phyloP scores from a whole-genome alignment of 64 coral and sea anemone species.

The Porites lutea region DNA sequence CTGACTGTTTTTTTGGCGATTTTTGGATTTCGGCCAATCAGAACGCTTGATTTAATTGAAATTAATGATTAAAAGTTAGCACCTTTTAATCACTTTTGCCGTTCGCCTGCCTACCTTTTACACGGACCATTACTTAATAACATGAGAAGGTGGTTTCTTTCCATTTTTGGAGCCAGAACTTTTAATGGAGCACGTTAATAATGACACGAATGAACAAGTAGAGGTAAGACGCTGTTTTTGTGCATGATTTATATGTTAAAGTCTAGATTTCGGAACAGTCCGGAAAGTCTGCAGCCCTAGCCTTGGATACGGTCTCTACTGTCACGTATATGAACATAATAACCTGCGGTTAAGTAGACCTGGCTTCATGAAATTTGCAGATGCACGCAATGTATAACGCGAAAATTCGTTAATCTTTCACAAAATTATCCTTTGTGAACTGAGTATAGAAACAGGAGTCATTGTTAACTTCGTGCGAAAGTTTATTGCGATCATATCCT shows the following conservation, averaged over 20 bases:
- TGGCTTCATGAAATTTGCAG: neutral
- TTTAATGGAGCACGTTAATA: constrained; percentile 53
- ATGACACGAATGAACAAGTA: constrained; percentile 36
- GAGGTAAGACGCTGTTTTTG: neutral
- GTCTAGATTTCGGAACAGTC: too few relatives aligned
- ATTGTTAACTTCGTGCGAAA: neutral
- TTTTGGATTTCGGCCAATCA: too few relatives aligned
- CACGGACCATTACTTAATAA: too few relatives aligned
- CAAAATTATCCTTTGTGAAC: neutral
- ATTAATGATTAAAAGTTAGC: too few relatives aligned
- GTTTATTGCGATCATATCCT: neutral
- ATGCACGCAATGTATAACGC: neutral
- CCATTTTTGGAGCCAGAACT: neutral
- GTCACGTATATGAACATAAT: neutral
- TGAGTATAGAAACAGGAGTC: neutral
- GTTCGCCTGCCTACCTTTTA: too few relatives aligned
- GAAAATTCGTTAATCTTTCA: neutral
- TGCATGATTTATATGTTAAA: neutral
- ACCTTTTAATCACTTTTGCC: too few relatives aligned
- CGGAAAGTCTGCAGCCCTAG: too few relatives aligned
- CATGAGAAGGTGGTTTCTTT: too few relatives aligned
- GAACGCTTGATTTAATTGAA: too few relatives aligned
- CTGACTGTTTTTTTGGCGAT: too few relatives aligned
- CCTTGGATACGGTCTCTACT: neutral
- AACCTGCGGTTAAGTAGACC: neutral